These are phyloP conservation scores for Caloenas nicobarica DNA, from an alignment of 2,113 vertebrate genomes.

Conservation along the genomic window DNA sequence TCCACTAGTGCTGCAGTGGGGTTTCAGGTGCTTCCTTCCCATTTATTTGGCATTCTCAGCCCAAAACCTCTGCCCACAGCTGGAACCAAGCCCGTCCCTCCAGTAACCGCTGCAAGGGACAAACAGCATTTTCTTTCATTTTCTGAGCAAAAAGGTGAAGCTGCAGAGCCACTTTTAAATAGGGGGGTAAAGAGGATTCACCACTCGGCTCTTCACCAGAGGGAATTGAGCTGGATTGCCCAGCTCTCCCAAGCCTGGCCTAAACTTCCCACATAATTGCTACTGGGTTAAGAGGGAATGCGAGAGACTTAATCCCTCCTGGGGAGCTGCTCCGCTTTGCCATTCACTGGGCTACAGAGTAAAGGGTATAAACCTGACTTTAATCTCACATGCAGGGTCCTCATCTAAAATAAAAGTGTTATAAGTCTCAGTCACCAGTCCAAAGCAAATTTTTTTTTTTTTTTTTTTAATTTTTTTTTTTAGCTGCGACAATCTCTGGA, in stretches of 20 bases:
- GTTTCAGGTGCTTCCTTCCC: background rate
- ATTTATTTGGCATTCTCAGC: background rate
- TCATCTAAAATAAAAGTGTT: background rate
- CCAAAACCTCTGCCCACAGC: background rate
- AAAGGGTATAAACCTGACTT: background rate
- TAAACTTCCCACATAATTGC: background rate
- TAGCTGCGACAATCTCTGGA: background rate
- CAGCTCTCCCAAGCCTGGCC: background rate
- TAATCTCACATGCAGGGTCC: background rate
- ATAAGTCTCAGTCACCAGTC: background rate
- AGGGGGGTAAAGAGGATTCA: background rate
- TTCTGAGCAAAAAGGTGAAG: background rate
- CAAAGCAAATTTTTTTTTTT: background rate
- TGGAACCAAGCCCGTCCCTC: background rate
- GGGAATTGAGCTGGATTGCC: background rate
- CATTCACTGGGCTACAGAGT: background rate
- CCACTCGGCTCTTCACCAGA: background rate
- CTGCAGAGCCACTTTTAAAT: background rate
- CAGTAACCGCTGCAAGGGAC: accelerated
- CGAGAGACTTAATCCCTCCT: background rate
- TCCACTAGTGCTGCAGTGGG: background rate
- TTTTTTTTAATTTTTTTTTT: background rate
- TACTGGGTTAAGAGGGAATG: background rate
- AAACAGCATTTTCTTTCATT: background rate
- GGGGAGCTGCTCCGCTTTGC: background rate